Conservation (phyloP, 2,888 invertebrate species). For the Mycalesis mineus region DNA sequence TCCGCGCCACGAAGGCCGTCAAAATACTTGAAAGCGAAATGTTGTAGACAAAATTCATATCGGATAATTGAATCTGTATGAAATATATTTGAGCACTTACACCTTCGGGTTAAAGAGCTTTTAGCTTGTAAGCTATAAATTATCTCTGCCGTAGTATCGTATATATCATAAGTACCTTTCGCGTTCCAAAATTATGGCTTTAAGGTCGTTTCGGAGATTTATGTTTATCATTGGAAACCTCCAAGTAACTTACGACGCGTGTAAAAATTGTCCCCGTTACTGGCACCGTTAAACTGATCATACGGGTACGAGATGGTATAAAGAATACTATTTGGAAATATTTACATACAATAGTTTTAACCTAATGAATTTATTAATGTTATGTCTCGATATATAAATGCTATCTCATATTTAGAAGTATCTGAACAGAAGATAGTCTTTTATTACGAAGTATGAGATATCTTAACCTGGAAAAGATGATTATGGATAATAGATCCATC, state of each 20-base stretch:
- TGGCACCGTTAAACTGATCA: slow-evolving; percentile 39
- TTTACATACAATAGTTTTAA: background rate
- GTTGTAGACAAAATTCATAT: background rate
- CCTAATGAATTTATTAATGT: too few relatives aligned
- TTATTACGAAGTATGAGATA: too few relatives aligned
- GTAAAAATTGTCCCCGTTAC: slow-evolving; percentile 33
- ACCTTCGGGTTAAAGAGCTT: background rate
- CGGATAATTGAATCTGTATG: background rate
- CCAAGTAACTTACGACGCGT: slow-evolving; percentile 9
- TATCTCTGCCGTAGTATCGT: background rate
- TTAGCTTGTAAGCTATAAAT: background rate
- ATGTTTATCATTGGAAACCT: slow-evolving; percentile 21
- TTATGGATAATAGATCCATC: too few relatives aligned
- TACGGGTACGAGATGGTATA: background rate
- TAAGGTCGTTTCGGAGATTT: slow-evolving; percentile 21
- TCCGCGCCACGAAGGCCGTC: too few relatives aligned
- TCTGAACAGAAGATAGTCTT: too few relatives aligned
- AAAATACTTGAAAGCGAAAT: background rate
- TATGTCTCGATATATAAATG: too few relatives aligned
- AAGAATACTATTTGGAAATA: background rate
- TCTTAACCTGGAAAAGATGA: too few relatives aligned
- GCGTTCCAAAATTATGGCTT: slow-evolving; percentile 17
- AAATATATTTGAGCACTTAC: background rate
- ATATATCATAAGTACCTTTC: slow-evolving; percentile 8
- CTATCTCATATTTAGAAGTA: too few relatives aligned